phyloP scores from a whole-genome alignment of 2,113 vertebrate species.

The Hymenochirus boettgeri region DNA sequence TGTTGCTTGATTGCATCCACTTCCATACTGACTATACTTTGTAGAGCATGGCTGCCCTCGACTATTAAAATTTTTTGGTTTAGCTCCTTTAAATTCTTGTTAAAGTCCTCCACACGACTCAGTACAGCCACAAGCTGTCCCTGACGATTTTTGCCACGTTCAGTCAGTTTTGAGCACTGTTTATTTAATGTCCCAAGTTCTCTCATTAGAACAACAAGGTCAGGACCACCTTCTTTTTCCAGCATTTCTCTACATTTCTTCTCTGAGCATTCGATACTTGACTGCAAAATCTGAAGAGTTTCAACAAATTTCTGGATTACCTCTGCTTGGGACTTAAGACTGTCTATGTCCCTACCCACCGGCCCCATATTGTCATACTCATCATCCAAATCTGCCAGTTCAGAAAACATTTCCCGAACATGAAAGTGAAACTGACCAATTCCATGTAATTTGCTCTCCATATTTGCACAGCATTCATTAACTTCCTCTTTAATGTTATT shows the following conservation, averaged over 20 bases:
- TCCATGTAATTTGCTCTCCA: constrained; percentile 88
- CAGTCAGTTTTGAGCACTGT: constrained; percentile 84
- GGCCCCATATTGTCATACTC: constrained; percentile 89
- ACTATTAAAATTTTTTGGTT: constrained; percentile 71
- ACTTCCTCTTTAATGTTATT: constrained; percentile 74
- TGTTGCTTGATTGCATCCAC: constrained; percentile 93
- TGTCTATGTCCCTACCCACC: constrained; percentile 81
- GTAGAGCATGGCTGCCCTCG: constrained; percentile 75
- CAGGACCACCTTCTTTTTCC: constrained; percentile 84
- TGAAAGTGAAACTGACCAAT: constrained; percentile 82
- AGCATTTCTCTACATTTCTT: constrained; percentile 82
- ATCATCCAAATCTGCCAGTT: constrained; percentile 86
- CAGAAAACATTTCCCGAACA: constrained; percentile 91
- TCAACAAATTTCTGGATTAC: constrained; percentile 73
- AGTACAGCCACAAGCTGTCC: constrained; percentile 79
- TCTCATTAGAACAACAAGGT: constrained; percentile 81
- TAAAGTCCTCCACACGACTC: constrained; percentile 79
- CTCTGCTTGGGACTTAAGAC: constrained; percentile 89
- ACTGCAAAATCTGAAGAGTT: constrained; percentile 68
- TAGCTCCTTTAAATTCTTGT: constrained; percentile 72
- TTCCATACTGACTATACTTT: constrained; percentile 85
- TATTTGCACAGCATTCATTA: constrained; percentile 71
- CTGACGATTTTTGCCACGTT: constrained; percentile 76
- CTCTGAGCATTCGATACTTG: constrained; percentile 76
- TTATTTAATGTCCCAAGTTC: constrained; percentile 88